Conservation (phyloP, 2,113 vertebrate genomes). For the Cyprinodon brontotheroides region DNA sequence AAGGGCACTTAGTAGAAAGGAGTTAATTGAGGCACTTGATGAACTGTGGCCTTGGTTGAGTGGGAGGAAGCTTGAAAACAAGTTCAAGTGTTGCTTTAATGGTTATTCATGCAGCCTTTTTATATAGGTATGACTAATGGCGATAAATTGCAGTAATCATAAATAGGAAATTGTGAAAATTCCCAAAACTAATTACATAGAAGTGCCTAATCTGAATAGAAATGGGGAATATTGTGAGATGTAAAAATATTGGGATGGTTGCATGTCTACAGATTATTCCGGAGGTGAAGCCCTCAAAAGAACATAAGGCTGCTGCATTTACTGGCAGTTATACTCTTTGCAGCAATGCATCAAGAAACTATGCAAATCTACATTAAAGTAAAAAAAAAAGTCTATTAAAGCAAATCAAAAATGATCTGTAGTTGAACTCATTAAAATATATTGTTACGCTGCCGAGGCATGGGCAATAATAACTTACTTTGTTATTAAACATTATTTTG, state of each 20-base stretch:
- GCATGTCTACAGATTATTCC: conserved; percentile 4
- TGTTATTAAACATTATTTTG: neutral
- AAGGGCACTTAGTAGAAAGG: conserved; percentile 45
- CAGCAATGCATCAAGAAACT: neutral
- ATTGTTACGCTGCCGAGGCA: neutral
- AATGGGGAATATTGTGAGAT: conserved; percentile 9
- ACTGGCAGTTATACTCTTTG: neutral
- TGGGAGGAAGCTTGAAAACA: conserved; percentile 39
- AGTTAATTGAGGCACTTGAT: conserved; percentile 57
- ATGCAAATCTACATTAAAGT: conserved; percentile 23
- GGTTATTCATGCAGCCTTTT: neutral
- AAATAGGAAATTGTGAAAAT: conserved; percentile 16
- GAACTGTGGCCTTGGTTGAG: conserved; percentile 40
- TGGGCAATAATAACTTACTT: neutral
- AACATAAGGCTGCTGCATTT: conserved; percentile 34
- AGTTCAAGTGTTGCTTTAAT: neutral
- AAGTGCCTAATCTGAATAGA: conserved; percentile 3
- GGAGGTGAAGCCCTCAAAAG: conserved; percentile 16
- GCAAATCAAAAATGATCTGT: neutral
- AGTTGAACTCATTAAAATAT: neutral
- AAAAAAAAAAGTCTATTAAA: conserved; percentile 33
- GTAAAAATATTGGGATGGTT: conserved; percentile 17
- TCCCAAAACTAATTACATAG: conserved; percentile 15
- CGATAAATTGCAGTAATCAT: neutral
- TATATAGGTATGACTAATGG: neutral